Evolutionary conservation across 1,140 invertebrate species (phyloP), one percentile per base, ranked within the genome.

Genomic region (Cydia fagiglandana): DNA sequence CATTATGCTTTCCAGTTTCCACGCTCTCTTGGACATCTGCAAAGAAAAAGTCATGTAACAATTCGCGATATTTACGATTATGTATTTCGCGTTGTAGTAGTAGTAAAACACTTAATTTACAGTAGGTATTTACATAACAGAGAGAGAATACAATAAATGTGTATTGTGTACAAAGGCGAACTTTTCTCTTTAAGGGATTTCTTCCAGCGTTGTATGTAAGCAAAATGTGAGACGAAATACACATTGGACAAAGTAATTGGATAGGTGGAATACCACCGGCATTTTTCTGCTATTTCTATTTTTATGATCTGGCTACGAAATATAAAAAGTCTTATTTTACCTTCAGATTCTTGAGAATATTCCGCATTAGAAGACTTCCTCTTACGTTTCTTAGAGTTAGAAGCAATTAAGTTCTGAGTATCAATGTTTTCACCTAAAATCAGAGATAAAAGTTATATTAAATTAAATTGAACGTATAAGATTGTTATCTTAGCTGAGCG

Each of bases 321-420:
- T 53, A 53, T 53, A 24, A 24, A 24, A 24, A 24, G 24, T 24
- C 2, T 24, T 24, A 24, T 2, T 30, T 56, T 64, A 50, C 45
- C 53, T 68, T 24, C 66, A 70, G 66, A 70, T 17, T 41, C 66
- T 17, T 38, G 30, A 12, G 66, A 45, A 53, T 45, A 45, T 74
- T 68, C 17, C 75, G 56, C 38, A 80, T 78, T 73, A 41, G 84
- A 84, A 17, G 75, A 76, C 41, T 86, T 80, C 75, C 84, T 73
- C 79, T 86, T 80, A 53, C 81, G 76, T 68, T 83, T 83, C 66
- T 86, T 83, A 9, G 76, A 75, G 28, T 7, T 76, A 4, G 50
- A 20, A 17, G 56, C 15, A 61, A 10, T 20, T 24, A n/a, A 13
- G 50, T 53, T 53, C 50, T 53, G 9, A 15, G 15, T 17, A 53